These are phyloP conservation scores for Nemotelus pantherinus DNA, from an alignment of 2,888 invertebrate species.

Conservation along the genomic window DNA sequence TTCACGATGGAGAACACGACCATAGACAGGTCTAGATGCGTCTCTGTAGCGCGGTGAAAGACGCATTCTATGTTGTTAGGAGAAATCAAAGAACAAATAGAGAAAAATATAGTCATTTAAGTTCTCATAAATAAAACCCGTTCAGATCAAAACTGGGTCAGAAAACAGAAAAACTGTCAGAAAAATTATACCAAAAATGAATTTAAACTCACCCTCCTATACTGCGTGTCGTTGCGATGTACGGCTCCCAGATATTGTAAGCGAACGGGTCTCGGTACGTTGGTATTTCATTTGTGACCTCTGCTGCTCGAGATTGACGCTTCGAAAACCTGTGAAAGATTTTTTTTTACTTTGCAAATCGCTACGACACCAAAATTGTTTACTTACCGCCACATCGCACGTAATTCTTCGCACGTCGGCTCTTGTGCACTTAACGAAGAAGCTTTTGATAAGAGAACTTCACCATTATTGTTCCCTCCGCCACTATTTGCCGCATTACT, in stretches of 20 bases:
- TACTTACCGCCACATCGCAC: constrained; percentile 85
- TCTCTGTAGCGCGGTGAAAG: constrained; percentile 63
- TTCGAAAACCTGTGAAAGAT: constrained; percentile 73
- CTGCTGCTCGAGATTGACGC: constrained; percentile 85
- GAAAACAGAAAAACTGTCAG: neutral
- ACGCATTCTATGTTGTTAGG: constrained; percentile 59
- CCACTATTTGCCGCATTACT: constrained; percentile 42
- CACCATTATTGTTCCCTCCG: constrained; percentile 53
- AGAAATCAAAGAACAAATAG: neutral
- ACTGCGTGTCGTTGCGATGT: constrained; percentile 67
- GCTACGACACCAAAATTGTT: neutral
- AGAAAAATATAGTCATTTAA: neutral
- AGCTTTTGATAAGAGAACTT: constrained; percentile 61
- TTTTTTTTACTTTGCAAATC: neutral
- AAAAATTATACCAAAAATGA: neutral
- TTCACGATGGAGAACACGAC: constrained; percentile 76
- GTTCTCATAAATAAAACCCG: constrained; percentile 3
- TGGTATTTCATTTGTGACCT: constrained; percentile 87
- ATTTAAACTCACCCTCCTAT: constrained; percentile 68
- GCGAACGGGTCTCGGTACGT: constrained; percentile 83
- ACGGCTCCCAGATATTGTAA: constrained; percentile 83
- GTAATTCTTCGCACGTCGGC: constrained; percentile 86
- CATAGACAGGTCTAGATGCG: constrained; percentile 72
- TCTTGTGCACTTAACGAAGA: constrained; percentile 66
- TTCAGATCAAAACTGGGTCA: too few species aligned